Evolutionary conservation across 2,797 vertebrate genomes (phyloP), one percentile per base, ranked within the genome.

Genomic region (Melanotaenia trifasciata): DNA sequence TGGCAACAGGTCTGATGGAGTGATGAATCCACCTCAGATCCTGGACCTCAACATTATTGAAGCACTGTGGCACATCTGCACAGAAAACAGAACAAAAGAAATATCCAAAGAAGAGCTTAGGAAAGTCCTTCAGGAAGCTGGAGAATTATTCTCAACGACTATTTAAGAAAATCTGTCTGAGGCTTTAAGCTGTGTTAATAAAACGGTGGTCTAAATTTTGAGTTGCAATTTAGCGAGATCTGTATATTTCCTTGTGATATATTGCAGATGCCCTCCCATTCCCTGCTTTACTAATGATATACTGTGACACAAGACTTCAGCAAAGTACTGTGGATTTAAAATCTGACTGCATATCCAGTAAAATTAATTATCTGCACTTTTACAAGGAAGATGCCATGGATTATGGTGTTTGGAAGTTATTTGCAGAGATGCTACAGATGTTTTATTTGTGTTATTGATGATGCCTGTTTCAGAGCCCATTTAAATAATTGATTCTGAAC

Each of bases 401-500:
- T 28, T 14, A 28, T 6, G 5, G 11, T 28, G 26, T 28, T 13
- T 54, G 10, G 14, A 56, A 56, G 22, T 30, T 56, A 16, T 56
- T 13, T 28, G 53, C 24, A 16, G 53, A 5, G 13, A 28, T 51
- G 12, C 53, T 28, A 28, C 24, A 28, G 24, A 13, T 28, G 53
- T 14, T 38, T 33, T 53, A 24, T 32, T 58, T 26, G 4, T 58
- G 30, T 36, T 36, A 51, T 4, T 36, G 33, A 33, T 70, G 53
- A 38, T 51, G 38, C 54, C 50, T 40, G 22, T 69, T 69, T 33
- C 10, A 28, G 28, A 45, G 26, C 53, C 14, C 14, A 28, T 56
- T 26, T 28, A 18, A 16, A 56, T 56, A 56, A 56, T 57, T 22
- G 5, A 64, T 57, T 65, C 58, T 20, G 40, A 64, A 56, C 35